Conservation (phyloP, 2,113 vertebrate species). For the Anolis sagrei region DNA sequence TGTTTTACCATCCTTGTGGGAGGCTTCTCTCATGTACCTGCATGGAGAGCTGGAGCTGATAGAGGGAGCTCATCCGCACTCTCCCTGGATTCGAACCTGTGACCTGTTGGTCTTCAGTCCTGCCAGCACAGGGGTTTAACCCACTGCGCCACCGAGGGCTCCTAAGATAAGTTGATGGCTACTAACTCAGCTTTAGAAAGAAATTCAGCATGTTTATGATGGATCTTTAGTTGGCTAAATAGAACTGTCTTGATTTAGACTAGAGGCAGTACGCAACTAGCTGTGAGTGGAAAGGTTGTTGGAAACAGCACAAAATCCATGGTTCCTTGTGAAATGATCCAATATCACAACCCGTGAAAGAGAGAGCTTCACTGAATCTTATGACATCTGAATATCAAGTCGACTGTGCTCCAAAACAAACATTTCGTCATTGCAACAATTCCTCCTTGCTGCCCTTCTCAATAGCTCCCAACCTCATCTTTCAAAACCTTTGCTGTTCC, state of each 20-base stretch:
- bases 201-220: neutral
- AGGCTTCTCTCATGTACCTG: too few relatives aligned
- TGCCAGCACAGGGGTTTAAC: too few relatives aligned
- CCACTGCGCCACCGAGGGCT: too few relatives aligned
- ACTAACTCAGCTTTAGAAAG: neutral
- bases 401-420: neutral
- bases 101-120: too few relatives aligned
- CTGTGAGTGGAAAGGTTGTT: neutral
- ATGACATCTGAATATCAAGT: rapidly evolving
- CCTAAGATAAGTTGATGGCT: neutral
- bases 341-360: rapidly evolving
- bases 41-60: too few relatives aligned
- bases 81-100: too few relatives aligned
- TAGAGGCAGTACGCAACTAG: neutral
- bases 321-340: neutral
- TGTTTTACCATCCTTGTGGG: too few relatives aligned
- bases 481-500: conserved; percentile 27
- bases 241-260: too few relatives aligned
- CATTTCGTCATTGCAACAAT: neutral
- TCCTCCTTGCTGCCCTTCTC: neutral
- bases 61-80: too few relatives aligned
- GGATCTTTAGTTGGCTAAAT: neutral
- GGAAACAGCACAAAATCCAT: neutral
- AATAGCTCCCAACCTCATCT: conserved; percentile 15
- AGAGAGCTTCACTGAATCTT: rapidly evolving